These are phyloP conservation scores for Phorcus lineatus DNA, from an alignment of 2,888 invertebrate species.

Conservation along the genomic window DNA sequence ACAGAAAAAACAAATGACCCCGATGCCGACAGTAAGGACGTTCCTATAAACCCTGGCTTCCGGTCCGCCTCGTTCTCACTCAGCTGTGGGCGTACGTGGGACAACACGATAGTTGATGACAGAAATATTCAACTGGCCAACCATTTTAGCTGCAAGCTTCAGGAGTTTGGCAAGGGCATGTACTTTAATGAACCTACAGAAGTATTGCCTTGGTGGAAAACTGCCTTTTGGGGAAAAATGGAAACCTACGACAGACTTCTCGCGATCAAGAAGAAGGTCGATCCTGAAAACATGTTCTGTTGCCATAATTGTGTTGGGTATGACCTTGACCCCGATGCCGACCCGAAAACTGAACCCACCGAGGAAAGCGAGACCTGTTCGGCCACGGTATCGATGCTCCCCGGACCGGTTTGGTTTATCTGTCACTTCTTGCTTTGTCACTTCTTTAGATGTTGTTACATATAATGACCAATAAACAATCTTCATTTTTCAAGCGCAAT, in stretches of 20 bases:
- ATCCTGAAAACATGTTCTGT: constrained; percentile 54
- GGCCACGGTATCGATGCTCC: too few species aligned
- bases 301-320: constrained; percentile 61
- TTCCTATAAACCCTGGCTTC: constrained; percentile 35
- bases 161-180: constrained; percentile 46
- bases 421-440: too few species aligned
- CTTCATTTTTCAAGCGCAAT: too few species aligned
- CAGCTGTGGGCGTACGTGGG: constrained; percentile 35
- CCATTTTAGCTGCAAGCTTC: not conserved
- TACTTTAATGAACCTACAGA: constrained; percentile 55
- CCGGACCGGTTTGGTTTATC: too few species aligned
- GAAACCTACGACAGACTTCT: constrained; percentile 46
- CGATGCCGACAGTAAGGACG: constrained; percentile 17
- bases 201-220: constrained; percentile 51
- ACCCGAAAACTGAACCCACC: not conserved
- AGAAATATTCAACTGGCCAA: not conserved
- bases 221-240: constrained; percentile 52
- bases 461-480: too few species aligned
- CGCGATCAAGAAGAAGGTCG: constrained; percentile 48
- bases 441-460: too few species aligned
- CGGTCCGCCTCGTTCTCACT: constrained; percentile 36
- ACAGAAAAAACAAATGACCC: not conserved
- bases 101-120: not conserved
- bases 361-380: not conserved
- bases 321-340: constrained; percentile 25